Base-by-base conservation (phyloP, 1,140 invertebrate genomes). In the Lepidostoma basale region DNA sequence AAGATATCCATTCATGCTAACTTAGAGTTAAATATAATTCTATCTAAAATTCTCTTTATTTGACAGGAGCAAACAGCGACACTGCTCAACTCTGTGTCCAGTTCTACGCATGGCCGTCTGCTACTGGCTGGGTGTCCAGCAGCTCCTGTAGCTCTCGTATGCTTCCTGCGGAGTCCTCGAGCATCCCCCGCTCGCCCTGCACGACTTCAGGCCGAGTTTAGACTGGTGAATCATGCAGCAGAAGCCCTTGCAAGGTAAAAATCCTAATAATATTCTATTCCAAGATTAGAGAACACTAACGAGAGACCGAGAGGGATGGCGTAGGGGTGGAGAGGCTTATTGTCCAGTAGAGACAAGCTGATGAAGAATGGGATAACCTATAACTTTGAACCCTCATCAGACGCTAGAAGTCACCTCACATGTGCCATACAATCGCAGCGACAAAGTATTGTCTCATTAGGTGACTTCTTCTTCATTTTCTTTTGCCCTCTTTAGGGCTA, bases 61-160 rank as follows among this genome's bases (percentile, higher is more conserved):
- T 80, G 85, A 28, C 85, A 91, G 85, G 93, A 96, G 76, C 94
- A 96, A 81, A 91, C 93, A 1, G 92, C 92, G 0, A 92, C 92
- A 0, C 83, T 96, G 0, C 76, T 96, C 5, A 91, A 91, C 3
- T 92, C 95, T 70, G 86, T 96, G 78, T 90, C 92, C 0, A 86
- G 88, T 3, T 79, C 88, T 28, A 83, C 88, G 0, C 83, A 85
- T 20, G 88, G 88, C 33, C 80, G 90, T 47, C 70, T 83, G 0
- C 80, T 88, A 49, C 76, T 95, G 33, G 87, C 87, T 0, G 77
- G 84, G 9, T 78, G 81, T 66, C 78, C 84, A 1, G 75, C 87
- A 33, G 91, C 88, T 3, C 85, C 90, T 2, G 87, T 88, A 8
- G 88, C 92, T 14, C 81, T 97, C 1, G 82, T 96, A 45, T 88